phyloP scores from a whole-genome alignment of 2,797 vertebrate species.

The Acropternis orthonyx region DNA sequence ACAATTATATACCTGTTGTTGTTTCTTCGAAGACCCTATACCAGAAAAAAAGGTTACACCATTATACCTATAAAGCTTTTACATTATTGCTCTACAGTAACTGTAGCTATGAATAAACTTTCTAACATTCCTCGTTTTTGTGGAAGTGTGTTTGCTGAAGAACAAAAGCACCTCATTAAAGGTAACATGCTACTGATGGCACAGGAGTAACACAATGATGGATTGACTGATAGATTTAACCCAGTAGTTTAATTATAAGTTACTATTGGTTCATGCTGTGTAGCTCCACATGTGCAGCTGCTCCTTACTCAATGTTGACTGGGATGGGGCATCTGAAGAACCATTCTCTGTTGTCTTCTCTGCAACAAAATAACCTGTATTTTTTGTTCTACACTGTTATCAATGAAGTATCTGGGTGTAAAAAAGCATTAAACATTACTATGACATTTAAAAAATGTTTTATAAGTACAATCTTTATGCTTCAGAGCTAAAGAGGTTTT shows the following conservation, averaged over 20 bases:
- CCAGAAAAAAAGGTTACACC: neutral
- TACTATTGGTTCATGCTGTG: neutral
- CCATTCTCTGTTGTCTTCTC: neutral
- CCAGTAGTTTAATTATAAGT: neutral
- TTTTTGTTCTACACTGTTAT: neutral
- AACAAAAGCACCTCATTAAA: neutral
- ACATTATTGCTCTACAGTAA: neutral
- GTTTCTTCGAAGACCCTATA: neutral
- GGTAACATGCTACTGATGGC: neutral
- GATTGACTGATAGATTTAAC: neutral
- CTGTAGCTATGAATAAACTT: neutral
- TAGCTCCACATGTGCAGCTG: neutral
- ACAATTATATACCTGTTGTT: neutral
- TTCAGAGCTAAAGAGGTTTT: neutral
- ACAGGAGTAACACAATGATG: neutral
- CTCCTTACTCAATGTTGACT: neutral
- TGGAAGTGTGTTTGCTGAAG: neutral
- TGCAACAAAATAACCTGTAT: neutral
- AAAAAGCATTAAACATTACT: neutral
- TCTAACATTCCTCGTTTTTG: neutral
- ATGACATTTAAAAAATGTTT: neutral
- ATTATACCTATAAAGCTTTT: neutral
- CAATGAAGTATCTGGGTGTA: neutral
- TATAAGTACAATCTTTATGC: neutral
- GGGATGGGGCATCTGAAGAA: neutral